Evolutionary conservation across 2,888 invertebrate species (phyloP), one percentile per base, ranked within the genome.

Genomic region (Notocelia uddmanniana): DNA sequence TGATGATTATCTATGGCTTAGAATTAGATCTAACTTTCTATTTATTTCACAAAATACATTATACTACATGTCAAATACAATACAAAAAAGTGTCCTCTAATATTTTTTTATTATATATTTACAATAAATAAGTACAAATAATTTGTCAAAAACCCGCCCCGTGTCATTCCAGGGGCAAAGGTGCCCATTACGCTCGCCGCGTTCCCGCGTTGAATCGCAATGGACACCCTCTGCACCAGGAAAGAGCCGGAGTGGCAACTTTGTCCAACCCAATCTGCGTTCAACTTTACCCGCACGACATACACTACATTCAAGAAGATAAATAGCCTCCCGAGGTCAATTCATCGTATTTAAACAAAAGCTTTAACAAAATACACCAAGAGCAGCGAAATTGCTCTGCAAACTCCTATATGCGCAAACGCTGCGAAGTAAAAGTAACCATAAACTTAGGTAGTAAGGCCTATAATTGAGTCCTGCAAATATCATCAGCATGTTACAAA

Each of bases 271-370:
- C 41, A 41, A 41, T 41, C 15, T 41, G 41, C 15, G n/a, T 15
- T 41, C 26, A 55, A 55, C n/a, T 55, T 55, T 55, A 55, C 26
- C 15, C 15, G 15, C n/a, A 41, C 37, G 37, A 41, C 41, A 41
- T 9, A 55, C 54, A 55, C 54, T 26, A 55, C 8, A 1, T n/a
- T 55, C n/a, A 55, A 26, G 54, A 55, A 55, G 54, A 55, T 8
- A 55, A 55, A 55, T 23, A n/a, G n/a, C n/a, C 54, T 26, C 26
- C 26, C 13, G 54, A 55, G 54, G 54, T 26, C 54, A n/a, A 55
- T 55, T 26, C 26, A 26, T 55, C 26, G n/a, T 26, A 19, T 55
- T 55, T 55, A 55, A 55, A 55, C 54, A 55, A 55, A 26, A 19
- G 52, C 15, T 26, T 41, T 8, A 26, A 26, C n/a, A 54, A 9